Evolutionary conservation across 2,113 vertebrate genomes (phyloP), one percentile per base, ranked within the genome.

Genomic region (Sorex araneus): DNA sequence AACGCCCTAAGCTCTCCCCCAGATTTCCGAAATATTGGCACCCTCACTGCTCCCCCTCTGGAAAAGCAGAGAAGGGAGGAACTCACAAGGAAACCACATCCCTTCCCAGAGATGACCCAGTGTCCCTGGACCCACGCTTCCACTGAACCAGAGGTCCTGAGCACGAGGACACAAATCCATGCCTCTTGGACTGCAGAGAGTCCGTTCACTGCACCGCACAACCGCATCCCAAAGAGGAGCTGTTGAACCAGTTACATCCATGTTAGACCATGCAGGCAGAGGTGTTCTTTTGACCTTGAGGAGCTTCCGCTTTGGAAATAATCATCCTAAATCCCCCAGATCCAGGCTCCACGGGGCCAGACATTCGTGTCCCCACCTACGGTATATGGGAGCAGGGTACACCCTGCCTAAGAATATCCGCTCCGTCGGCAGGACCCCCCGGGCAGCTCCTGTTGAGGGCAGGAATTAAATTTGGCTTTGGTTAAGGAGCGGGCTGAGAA

Each of bases 191-290:
- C 1, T 2, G 4, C 45, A 4, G 7, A 19, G 1, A 3, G 23
- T 84, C 78, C 15, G 27, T 40, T 54, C 23, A 13, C 11, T 40
- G 28, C 25, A 6, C 19, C 66, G 66, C 47, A 54, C 2, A n/a
- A 2, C 30, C 7, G 27, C 47, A 10, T 18, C 27, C 4, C 79
- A 25, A 66, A 79, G 5, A 64, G 3, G 10, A 13, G 1, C 0
- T 0, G 8, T 27, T 82, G 66, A 16, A 6, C n/a, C 12, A 2
- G 30, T 60, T 36, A 83, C 73, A 34, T 50, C 18, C 18, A 40
- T 45, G 1, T 15, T 12, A 54, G 13, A 16, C 21, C 0, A 0
- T 34, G 43, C 34, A 0, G 45, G 5, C 3, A 13, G 8, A 84
- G 60, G 69, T 28, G 15, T 18, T 36, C 64, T 70, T 47, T 32